Base-by-base conservation (phyloP, 2,888 invertebrate genomes). In the Polydrusus tereticollis region DNA sequence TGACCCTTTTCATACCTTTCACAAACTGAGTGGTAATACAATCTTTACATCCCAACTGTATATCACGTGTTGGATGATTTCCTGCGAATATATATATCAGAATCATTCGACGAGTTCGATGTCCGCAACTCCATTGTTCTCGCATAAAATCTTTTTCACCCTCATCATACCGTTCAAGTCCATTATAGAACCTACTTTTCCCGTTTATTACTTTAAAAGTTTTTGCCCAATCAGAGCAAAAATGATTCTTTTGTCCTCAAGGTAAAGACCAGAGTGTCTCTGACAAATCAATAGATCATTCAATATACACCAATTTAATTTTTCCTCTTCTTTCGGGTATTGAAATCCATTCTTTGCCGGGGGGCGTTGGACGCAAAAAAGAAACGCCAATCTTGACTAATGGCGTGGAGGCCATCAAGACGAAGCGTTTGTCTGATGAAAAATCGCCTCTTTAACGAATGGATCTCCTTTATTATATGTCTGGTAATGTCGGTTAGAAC, bases 311-410 rank as follows among this genome's bases (percentile, higher is more conserved):
- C 70, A 74, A 71, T 71, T 74, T 71, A 74, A 74, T 74, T 74
- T 74, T 74, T 71, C 74, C 58, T 70, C 70, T 74, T 71, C 36
- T 73, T 66, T 60, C 29, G 55, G 59, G 29, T 38, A 74, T 71
- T 68, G 62, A 67, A 50, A 67, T 74, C 74, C 64, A 74, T 74
- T 70, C 74, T 70, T 74, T 70, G 70, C 47, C 29, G 23, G 36
- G 18, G 41, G 50, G 43, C 52, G 60, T 66, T 55, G 26, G 58
- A 41, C 45, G 47, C 45, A 74, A 71, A 67, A 74, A 70, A 71
- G 67, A 71, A 70, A 67, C 64, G 70, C 65, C 74, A 59, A 74
- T 67, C 70, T 67, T 74, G 74, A 74, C 62, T 60, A 67, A 74
- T 74, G 66, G 70, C 57, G 63, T 21, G 16, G 67, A 60, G 67